Base-by-base conservation (phyloP, 2,113 vertebrate species). In the Arothron firmamentum region DNA sequence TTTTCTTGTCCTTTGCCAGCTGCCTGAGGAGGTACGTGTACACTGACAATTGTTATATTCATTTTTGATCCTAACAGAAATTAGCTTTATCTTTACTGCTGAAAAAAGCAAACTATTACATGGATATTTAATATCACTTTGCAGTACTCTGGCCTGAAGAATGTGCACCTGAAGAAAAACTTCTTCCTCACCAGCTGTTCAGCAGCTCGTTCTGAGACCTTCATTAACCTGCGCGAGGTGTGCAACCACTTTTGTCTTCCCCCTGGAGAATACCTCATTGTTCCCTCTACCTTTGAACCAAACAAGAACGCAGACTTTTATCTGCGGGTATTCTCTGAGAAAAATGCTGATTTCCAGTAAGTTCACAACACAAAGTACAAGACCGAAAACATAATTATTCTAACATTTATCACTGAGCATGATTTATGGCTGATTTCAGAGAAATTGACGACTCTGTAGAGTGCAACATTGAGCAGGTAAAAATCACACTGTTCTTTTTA, bases 221-320 rank as follows among this genome's bases (percentile, higher is more conserved):
- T 92, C 0, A 51, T 92, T 80, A 94, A 93, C 79, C 82, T 91
- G 59, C 74, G 91, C 2, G 93, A 95, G 59, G 91, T 94, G 34
- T 88, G 85, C 23, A 75, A 56, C 23, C 89, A 85, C 17, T 57
- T 90, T 31, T 78, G 34, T 12, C 80, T 96, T 43, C 90, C 93
- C 0, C 87, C 67, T 0, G 93, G 94, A 41, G 90, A 92, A n/a
- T 94, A 95, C 57, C 86, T 93, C 70, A 88, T 94, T 8, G 69
- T 94, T 43, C 93, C 92, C 0, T 94, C 93, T 60, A 95, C 94
- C 17, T 95, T 94, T 1, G 82, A 95, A 56, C 93, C 93, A 50
- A 84, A 91, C 76, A 89, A 90, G 87, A 89, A 92, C 0, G 93
- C 87, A 17, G 92, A 94, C 69, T 94, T 96, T 70, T 93, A 91